Percentiles rank a stretch among this genome's conserved stretches.
Conservation (phyloP, 1,140 invertebrate genomes). For the Phocides pigmalion region DNA sequence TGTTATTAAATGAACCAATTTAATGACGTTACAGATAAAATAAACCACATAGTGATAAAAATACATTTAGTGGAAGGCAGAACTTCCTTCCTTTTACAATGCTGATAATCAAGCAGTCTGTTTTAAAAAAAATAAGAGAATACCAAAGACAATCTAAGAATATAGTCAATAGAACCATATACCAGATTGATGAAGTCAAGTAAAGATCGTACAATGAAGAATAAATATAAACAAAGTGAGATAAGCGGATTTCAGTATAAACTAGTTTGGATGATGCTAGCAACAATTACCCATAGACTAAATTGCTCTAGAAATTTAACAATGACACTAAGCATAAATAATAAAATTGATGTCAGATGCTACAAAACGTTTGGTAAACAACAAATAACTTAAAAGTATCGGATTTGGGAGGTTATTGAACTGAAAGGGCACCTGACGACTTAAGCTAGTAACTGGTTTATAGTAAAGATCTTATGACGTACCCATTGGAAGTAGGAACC, state of each 20-base stretch:
- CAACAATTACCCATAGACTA: not conserved
- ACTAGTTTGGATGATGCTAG: not conserved
- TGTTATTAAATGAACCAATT: no score
- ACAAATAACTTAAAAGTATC: not conserved
- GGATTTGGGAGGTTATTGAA: constrained; percentile 9
- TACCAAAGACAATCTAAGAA: not conserved
- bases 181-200: not conserved
- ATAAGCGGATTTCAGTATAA: not conserved
- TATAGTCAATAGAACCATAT: not conserved
- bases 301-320: not conserved
- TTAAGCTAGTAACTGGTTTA: not conserved
- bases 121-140: no score
- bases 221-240: not conserved
- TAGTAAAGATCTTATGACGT: constrained; percentile 45
- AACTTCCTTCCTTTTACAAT: no score
- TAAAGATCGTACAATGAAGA: not conserved
- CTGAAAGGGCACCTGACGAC: no score
- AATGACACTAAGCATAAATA: no score
- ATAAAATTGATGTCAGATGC: no score
- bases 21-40: no score
- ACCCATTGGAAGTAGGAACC: constrained; percentile 58
- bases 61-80: no score
- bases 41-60: no score
- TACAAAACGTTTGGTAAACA: no score
- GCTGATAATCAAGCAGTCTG: no score